These are phyloP conservation scores for Oligia latruncula DNA, from an alignment of 2,888 invertebrate species.

Conservation along the genomic window DNA sequence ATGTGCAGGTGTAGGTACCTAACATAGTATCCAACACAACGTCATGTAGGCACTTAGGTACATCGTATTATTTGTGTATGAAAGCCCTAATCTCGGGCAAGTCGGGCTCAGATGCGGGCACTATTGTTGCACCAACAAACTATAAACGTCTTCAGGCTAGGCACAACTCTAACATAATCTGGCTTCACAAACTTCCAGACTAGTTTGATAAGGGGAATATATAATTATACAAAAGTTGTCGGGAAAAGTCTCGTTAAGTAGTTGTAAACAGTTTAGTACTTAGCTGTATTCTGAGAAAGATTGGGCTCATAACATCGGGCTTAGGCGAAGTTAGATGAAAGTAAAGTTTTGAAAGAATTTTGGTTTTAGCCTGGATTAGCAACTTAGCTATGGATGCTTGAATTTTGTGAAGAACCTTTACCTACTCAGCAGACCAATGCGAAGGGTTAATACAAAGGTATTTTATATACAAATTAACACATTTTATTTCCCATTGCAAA, in stretches of 20 bases:
- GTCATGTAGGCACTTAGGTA: neutral
- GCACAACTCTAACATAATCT: conserved; percentile 48
- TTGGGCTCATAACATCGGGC: conserved; percentile 28
- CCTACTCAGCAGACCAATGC: neutral
- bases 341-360: conserved; percentile 30
- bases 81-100: conserved; percentile 41
- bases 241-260: conserved; percentile 30
- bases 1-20: neutral
- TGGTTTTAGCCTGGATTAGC: conserved; percentile 10
- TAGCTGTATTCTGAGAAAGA: conserved; percentile 28
- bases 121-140: conserved; percentile 58
- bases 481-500: neutral
- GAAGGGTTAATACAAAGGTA: neutral
- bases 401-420: neutral
- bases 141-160: conserved; percentile 40
- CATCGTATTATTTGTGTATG: conserved; percentile 32
- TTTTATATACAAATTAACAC: neutral
- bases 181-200: conserved; percentile 42
- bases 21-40: neutral
- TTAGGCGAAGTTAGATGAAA: conserved; percentile 34
- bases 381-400: neutral
- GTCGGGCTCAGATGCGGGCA: conserved; percentile 36
- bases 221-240: conserved; percentile 49
- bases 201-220: conserved; percentile 45
- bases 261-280: conserved; percentile 45